Percentiles rank a stretch among this genome's conserved stretches.
Conservation (phyloP, 1,140 invertebrate genomes). For the Trichonephila inaurata region DNA sequence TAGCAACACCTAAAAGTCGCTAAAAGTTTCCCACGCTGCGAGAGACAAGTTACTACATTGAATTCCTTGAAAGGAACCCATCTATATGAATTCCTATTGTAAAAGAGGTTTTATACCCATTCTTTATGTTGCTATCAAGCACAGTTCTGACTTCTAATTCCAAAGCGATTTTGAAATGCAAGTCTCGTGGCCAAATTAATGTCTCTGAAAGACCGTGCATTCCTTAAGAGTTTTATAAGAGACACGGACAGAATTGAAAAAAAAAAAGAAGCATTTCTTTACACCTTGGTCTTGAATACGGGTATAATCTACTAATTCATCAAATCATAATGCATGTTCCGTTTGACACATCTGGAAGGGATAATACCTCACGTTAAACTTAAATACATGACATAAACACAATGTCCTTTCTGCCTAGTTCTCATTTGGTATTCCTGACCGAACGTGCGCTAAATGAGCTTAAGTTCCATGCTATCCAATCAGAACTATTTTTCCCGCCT, state of each 20-base stretch:
- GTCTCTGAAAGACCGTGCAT: slow-evolving; percentile 44
- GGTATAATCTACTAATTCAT: slow-evolving; percentile 71
- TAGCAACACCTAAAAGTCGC: background rate
- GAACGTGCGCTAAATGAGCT: slow-evolving; percentile 47
- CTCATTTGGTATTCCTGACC: slow-evolving; percentile 55
- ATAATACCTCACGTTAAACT: slow-evolving; percentile 44
- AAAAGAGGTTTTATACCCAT: background rate
- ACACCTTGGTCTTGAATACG: slow-evolving; percentile 19
- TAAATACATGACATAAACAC: slow-evolving; percentile 43
- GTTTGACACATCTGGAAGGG: slow-evolving; percentile 50
- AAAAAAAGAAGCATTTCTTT: background rate
- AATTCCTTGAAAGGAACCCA: background rate
- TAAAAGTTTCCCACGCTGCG: background rate
- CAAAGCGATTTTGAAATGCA: background rate
- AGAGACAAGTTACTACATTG: slow-evolving; percentile 23
- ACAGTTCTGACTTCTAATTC: background rate
- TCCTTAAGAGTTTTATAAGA: slow-evolving; percentile 55
- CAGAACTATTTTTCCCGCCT: background rate
- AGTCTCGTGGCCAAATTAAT: slow-evolving; percentile 64
- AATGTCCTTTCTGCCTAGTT: slow-evolving; percentile 13
- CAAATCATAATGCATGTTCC: slow-evolving; percentile 68
- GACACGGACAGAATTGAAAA: background rate
- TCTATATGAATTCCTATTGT: slow-evolving; percentile 7
- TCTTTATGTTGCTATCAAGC: slow-evolving; percentile 1
- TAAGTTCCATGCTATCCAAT: slow-evolving; percentile 57